A percentile compares a stretch with the other conserved stretches of the same genome.
These are phyloP conservation scores for Oeneis ivallda DNA, from an alignment of 2,888 invertebrate genomes.

Conservation along the genomic window DNA sequence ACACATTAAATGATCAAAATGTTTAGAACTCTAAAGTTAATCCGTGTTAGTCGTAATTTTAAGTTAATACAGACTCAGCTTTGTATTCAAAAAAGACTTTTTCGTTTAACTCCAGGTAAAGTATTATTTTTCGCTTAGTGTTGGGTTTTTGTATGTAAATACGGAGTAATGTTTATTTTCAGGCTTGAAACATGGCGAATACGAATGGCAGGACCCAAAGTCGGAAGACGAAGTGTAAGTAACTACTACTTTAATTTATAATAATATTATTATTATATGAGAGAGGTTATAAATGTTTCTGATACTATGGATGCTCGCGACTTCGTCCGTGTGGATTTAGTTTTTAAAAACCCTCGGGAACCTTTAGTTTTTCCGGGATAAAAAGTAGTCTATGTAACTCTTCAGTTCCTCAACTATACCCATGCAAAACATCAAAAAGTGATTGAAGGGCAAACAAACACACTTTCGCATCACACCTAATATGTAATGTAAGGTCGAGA, in stretches of 20 bases:
- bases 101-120: conserved; percentile 60
- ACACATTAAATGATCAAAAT: conserved; percentile 44
- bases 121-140: not conserved
- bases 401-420: too few species aligned
- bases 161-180: conserved; percentile 46
- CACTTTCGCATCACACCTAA: too few species aligned
- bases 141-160: conserved; percentile 15
- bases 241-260: not conserved
- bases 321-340: too few species aligned
- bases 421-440: too few species aligned
- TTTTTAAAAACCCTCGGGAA: too few species aligned
- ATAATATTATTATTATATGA: not conserved
- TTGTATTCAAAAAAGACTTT: conserved; percentile 43
- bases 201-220: conserved; percentile 96
- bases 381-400: too few species aligned
- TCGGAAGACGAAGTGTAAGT: conserved; percentile 95
- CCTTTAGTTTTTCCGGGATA: too few species aligned
- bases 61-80: conserved; percentile 40
- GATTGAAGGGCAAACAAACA: too few species aligned
- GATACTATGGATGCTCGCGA: too few species aligned
- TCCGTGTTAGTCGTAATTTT: conserved; percentile 37
- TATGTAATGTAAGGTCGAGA: too few species aligned
- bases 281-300: not conserved
- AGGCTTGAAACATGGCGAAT: conserved; percentile 88
- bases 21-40: conserved; percentile 45